A percentile compares a stretch with the other conserved stretches of the same genome.
These are phyloP conservation scores for Rhogogaster chlorosoma DNA, from an alignment of 2,888 invertebrate genomes.

Conservation along the genomic window DNA sequence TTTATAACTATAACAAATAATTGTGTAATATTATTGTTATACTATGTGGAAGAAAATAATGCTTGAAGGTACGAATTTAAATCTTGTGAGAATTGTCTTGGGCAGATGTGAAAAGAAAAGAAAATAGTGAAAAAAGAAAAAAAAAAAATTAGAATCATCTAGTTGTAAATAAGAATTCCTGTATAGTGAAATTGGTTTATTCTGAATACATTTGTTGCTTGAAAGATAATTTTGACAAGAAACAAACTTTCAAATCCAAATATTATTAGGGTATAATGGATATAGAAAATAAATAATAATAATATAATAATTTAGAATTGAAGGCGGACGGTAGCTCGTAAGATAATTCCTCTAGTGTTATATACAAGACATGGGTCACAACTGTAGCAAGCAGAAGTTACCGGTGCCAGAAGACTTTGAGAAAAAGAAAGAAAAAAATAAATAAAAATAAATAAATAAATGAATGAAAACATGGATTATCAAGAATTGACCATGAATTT, in stretches of 20 bases:
- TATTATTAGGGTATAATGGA: slow-evolving; percentile 32
- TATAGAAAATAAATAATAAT: slow-evolving; percentile 43
- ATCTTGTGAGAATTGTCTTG: background rate
- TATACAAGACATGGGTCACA: slow-evolving; percentile 47
- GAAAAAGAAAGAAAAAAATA: background rate
- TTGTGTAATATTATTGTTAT: background rate
- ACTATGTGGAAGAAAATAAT: background rate
- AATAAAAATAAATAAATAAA: background rate
- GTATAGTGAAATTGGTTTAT: slow-evolving; percentile 35
- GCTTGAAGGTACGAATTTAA: background rate
- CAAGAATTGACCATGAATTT: slow-evolving; percentile 35
- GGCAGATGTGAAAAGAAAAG: background rate
- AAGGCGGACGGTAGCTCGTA: slow-evolving; percentile 43
- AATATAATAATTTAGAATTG: slow-evolving; percentile 47
- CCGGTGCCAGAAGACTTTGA: slow-evolving; percentile 34
- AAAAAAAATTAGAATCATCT: slow-evolving; percentile 20
- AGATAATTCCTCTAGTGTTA: slow-evolving; percentile 50
- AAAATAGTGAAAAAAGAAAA: background rate
- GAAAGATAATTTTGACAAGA: background rate
- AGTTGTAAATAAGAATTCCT: slow-evolving; percentile 46
- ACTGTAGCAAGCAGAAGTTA: slow-evolving; percentile 42
- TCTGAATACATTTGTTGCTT: slow-evolving; percentile 25
- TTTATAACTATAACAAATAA: background rate
- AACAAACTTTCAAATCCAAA: slow-evolving; percentile 25
- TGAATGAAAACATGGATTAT: background rate